Evolutionary conservation across 2,113 vertebrate genomes (phyloP), one percentile per base, ranked within the genome.

Genomic region (Conger conger): DNA sequence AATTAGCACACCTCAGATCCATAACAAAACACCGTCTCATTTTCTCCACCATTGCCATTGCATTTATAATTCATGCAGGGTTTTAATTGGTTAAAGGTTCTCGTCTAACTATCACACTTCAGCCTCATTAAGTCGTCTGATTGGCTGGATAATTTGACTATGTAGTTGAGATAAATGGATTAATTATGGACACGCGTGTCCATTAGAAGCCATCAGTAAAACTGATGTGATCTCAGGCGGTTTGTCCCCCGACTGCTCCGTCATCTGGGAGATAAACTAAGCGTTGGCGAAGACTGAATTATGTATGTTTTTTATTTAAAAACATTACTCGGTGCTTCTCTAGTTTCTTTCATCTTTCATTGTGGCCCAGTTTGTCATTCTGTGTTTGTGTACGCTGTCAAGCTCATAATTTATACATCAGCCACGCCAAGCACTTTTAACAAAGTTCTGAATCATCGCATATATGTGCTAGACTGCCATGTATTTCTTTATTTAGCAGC

Each of bases 351-450:
- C 68, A 73, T 73, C 68, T 33, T 33, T 73, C 11, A 33, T 73
- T 6, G 27, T 13, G 20, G 11, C n/a, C 68, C 68, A 33, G 5
- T 33, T 13, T 73, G 27, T 63, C 27, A 7, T 30, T 9, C n/a
- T 33, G 27, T 2, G 68, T 33, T 30, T 73, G n/a, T 33, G n/a
- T 33, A 13, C 33, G 68, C n/a, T 33, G 68, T 73, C 68, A 73
- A 33, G n/a, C 68, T 73, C 68, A 73, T 73, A 33, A 73, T 73
- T 73, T 73, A 73, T 73, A 33, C n/a, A 73, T 73, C 68, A 33
- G 68, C 5, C 6, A 9, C 7, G n/a, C 68, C n/a, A 73, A 30
- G 27, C n/a, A 5, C 68, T 30, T 5, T 33, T 68, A 68, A 68
- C 23, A 68, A 68, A 33, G 68, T 13, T 73, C 68, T 33, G 68